phyloP scores from a whole-genome alignment of 2,113 vertebrate genomes.

The Piprites chloris region DNA sequence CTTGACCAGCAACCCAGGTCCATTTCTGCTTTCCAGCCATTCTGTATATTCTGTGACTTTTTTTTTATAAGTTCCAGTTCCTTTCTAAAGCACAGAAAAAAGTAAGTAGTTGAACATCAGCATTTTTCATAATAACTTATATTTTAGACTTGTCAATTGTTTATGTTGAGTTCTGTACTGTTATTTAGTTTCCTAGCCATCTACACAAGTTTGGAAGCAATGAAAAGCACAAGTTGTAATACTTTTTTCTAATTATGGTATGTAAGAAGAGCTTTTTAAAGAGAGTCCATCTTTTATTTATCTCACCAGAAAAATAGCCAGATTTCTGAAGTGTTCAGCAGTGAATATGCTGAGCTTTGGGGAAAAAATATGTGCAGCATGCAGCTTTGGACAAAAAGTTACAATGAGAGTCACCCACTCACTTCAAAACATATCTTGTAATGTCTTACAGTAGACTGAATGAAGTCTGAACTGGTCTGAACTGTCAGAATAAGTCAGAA shows the following conservation, averaged over 20 bases:
- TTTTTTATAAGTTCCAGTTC: background rate
- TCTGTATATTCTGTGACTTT: background rate
- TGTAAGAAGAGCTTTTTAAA: background rate
- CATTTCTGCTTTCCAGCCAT: background rate
- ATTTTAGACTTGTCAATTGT: background rate
- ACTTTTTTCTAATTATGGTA: background rate
- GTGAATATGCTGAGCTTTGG: background rate
- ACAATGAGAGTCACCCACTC: background rate
- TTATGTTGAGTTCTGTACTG: background rate
- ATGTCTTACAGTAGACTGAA: background rate
- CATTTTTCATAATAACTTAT: background rate
- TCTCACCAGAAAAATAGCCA: background rate
- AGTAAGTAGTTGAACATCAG: background rate
- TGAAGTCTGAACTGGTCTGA: background rate
- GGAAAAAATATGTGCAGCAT: background rate
- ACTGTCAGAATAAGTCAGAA: background rate
- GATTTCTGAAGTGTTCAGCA: conserved; percentile 2
- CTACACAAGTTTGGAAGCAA: background rate
- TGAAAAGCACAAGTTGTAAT: background rate
- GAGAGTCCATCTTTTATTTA: background rate
- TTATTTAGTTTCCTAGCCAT: background rate
- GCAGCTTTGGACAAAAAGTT: background rate
- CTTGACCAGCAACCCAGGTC: background rate
- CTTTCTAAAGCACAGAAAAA: background rate
- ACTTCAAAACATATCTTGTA: background rate